Evolutionary conservation across 1,140 invertebrate species (phyloP).

Genomic region (Heliconius himera): DNA sequence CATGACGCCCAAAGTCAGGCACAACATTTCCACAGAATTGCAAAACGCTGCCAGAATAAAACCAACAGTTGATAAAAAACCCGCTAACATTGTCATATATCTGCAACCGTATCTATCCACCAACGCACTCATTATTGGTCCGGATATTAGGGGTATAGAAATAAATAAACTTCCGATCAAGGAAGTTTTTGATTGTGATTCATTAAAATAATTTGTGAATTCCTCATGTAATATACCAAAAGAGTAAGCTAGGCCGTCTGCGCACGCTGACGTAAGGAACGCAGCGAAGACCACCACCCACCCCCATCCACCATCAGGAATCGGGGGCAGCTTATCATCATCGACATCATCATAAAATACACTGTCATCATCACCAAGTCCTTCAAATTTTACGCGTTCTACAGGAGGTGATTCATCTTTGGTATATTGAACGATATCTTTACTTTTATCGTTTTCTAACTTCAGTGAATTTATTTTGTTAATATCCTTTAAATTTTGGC

Average conservation of each 20-base stretch:
- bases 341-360: slow-evolving; percentile 56
- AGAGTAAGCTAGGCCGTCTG: slow-evolving; percentile 95
- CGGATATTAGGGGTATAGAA: slow-evolving; percentile 91
- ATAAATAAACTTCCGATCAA: slow-evolving; percentile 94
- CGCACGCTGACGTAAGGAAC: slow-evolving; percentile 91
- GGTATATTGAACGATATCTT: slow-evolving; percentile 52
- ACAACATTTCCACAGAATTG: slow-evolving; percentile 88
- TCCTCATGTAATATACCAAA: slow-evolving; percentile 94
- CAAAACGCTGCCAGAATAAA: slow-evolving; percentile 88
- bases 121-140: slow-evolving; percentile 92
- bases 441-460: slow-evolving; percentile 43
- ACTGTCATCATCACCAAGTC: slow-evolving; percentile 60
- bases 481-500: slow-evolving; percentile 44
- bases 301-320: slow-evolving; percentile 82
- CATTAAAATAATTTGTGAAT: slow-evolving; percentile 90
- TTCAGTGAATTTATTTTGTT: slow-evolving; percentile 64
- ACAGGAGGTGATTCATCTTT: slow-evolving; percentile 55
- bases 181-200: slow-evolving; percentile 89
- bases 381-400: slow-evolving; percentile 68
- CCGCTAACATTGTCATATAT: slow-evolving; percentile 90
- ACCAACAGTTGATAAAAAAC: slow-evolving; percentile 87
- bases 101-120: slow-evolving; percentile 93
- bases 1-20: slow-evolving; percentile 92
- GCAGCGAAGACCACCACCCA: slow-evolving; percentile 94
- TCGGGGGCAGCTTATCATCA: slow-evolving; percentile 56